Evolutionary conservation across 2,113 vertebrate species (phyloP).

Genomic region (Erythrolamprus reginae): DNA sequence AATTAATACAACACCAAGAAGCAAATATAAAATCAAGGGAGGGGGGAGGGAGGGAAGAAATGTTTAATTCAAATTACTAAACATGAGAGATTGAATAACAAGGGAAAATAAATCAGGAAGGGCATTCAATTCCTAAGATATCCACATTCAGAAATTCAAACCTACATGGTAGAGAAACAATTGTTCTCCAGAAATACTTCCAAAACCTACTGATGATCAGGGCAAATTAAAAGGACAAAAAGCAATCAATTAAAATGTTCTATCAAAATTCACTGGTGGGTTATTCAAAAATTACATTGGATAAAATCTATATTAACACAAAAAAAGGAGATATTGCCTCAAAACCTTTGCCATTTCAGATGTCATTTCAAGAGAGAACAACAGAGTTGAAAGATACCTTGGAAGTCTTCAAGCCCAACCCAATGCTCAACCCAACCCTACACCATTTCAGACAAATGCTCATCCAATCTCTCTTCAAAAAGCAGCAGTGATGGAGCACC

Average conservation of each 20-base stretch:
- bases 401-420: not conserved
- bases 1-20: not conserved
- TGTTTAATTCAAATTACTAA: not conserved
- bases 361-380: not conserved
- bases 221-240: not conserved
- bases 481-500: not conserved
- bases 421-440: not conserved
- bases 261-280: not conserved
- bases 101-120: not conserved
- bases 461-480: not conserved
- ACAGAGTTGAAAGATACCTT: not conserved
- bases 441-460: not conserved
- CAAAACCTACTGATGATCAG: not conserved
- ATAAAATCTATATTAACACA: not conserved
- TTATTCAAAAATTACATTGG: not conserved
- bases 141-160: not conserved
- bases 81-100: not conserved
- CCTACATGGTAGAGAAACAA: not conserved
- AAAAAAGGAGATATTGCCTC: not conserved
- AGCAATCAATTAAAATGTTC: not conserved
- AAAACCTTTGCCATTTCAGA: not conserved
- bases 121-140: not conserved
- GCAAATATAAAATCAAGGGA: not conserved
- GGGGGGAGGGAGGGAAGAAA: not conserved
- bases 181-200: not conserved